phyloP scores from a whole-genome alignment of 2,113 vertebrate genomes.

The Xenopus borealis region DNA sequence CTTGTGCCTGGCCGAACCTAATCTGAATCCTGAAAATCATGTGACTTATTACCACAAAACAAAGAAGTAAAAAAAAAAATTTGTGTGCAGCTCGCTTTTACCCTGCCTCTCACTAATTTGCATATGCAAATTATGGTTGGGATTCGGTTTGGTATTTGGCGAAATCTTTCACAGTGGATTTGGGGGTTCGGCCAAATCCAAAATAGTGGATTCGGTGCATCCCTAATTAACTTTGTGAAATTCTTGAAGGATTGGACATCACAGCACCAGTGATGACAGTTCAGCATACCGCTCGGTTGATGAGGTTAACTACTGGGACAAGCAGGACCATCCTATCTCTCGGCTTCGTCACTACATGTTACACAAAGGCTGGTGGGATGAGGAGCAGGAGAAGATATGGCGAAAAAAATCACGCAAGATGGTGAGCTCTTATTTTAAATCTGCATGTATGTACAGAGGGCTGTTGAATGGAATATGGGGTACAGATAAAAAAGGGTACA shows the following conservation, averaged over 20 bases:
- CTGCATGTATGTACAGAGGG: background rate
- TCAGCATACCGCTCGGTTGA: slow-evolving; percentile 89
- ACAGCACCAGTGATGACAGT: slow-evolving; percentile 95
- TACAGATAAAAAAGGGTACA: too few species aligned
- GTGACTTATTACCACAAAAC: too few species aligned
- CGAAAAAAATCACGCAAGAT: slow-evolving; percentile 82
- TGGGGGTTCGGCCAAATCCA: too few species aligned
- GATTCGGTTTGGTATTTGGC: too few species aligned
- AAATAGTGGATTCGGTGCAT: too few species aligned
- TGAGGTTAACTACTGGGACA: slow-evolving; percentile 94
- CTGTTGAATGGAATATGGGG: background rate
- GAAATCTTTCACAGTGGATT: too few species aligned
- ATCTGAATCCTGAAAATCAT: too few species aligned
- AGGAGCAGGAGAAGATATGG: slow-evolving; percentile 84
- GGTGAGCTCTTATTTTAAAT: slow-evolving; percentile 50
- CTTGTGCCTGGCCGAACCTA: too few species aligned
- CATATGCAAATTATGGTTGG: too few species aligned
- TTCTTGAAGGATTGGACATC: slow-evolving; percentile 80
- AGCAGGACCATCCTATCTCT: slow-evolving; percentile 93
- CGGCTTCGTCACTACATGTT: slow-evolving; percentile 81
- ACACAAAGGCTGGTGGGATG: slow-evolving; percentile 77
- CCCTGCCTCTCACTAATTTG: too few species aligned
- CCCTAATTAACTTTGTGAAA: background rate
- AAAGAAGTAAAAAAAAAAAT: too few species aligned
- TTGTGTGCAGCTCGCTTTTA: too few species aligned